Conservation (phyloP, 2,113 vertebrate genomes). For the Murina feae region DNA sequence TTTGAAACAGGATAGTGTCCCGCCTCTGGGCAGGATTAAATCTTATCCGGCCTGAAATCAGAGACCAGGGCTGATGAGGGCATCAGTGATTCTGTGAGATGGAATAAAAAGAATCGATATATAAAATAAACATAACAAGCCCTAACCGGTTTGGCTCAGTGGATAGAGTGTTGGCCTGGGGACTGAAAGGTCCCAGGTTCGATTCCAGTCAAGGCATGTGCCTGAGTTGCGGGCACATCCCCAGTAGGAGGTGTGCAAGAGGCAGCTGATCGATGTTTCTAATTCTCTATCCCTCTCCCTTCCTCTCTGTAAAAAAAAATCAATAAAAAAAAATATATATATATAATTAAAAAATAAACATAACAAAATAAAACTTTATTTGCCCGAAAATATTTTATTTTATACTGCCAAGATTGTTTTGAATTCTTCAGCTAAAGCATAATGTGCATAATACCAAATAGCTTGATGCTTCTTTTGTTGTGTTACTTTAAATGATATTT, state of each 20-base stretch:
- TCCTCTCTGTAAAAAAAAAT: no score
- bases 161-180: no score
- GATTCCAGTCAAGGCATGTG: no score
- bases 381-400: background rate
- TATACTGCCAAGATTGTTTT: background rate
- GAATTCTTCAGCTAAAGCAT: background rate
- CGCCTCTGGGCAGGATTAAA: background rate
- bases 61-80: background rate
- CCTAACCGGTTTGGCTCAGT: no score
- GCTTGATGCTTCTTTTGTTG: background rate
- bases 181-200: no score
- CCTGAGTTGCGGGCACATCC: no score
- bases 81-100: background rate
- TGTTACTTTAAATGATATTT: background rate
- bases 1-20: background rate
- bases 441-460: background rate
- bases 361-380: background rate
- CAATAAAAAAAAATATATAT: background rate
- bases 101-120: background rate
- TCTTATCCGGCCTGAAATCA: background rate
- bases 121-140: background rate
- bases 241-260: no score
- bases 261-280: no score
- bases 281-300: no score
- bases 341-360: background rate